Evolutionary conservation across 1,140 invertebrate species (phyloP), one percentile per base, ranked within the genome.

Genomic region (Steinernema feltiae): DNA sequence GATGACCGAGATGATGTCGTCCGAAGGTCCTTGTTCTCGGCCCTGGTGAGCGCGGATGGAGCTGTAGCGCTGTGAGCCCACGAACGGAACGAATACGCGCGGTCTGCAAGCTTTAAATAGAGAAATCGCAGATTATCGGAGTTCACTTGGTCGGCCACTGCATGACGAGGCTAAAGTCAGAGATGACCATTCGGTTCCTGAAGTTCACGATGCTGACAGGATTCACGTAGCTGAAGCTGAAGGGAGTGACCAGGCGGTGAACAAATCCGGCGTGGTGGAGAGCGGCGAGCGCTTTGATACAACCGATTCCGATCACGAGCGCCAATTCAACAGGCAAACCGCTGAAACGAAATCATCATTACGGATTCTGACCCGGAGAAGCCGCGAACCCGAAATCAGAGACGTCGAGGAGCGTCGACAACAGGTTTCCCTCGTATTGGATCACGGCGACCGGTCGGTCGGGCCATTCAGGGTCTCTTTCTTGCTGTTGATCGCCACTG

Each of bases 1-100:
- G 1, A 76, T 73, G 30, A 48, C 75, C 21, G 75, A 76, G 31
- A 76, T 76, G 15, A 76, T 48, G 70, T 76, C 75, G 31, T 76
- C 75, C 24, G 75, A 69, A 27, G 75, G 75, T 24, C 75, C 75
- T 53, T 46, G 17, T 2, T 24, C 48, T 29, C 69, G 75, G 27
- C 72, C 32, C 29, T 31, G 41, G 69, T 72, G 75, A 1, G 35
- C 75, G 7, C 75, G 29, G n/a, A 46, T 30, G 1, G 75, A 76
- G 30, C 75, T 76, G 41, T 76, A 76, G 53, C 53, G 53, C 24
- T n/a, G 15, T 3, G 53, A 15, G 53, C 53, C 53, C 15, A 63
- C 53, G 53, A 63, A 63, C 24, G 53, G 53, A 27, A 27, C 53
- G 24, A 63, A 63, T 7, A 63, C 53, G 12, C 53, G 12, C 2